Base-by-base conservation (phyloP, 2,113 vertebrate genomes). In the Aspiorhynchus laticeps region DNA sequence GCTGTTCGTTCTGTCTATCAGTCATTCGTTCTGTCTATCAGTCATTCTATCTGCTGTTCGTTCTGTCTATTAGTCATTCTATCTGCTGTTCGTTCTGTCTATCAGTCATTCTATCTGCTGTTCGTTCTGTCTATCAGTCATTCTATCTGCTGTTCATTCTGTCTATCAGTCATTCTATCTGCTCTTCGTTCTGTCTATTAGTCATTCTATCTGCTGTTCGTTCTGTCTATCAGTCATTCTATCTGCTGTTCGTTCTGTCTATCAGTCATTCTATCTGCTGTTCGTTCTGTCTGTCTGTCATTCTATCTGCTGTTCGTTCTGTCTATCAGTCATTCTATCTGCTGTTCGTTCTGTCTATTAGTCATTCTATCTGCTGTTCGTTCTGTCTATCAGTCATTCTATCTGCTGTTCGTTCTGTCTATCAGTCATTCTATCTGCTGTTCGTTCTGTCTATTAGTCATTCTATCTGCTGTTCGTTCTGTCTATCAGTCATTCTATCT, bases 1-100 rank as follows among this genome's bases (percentile, higher is more conserved):
- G 2, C n/a, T n/a, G n/a, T n/a, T n/a, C n/a, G n/a, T n/a, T 69
- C 65, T 17, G 0, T 69, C 28, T 19, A 0, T 31, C 26, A n/a
- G n/a, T n/a, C 15, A 1, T 0, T 31, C 28, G 19, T 0, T 69
- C 31, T 69, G 0, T 19, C 17, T 36, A 0, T 36, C 67, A 21
- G 0, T 36, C 67, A 21, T 0, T 17, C 15, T 33, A 1, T 69
- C 14, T 33, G n/a, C n/a, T n/a, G n/a, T n/a, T n/a, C n/a, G n/a
- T n/a, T n/a, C n/a, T 65, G 0, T 14, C n/a, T 65, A n/a, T n/a
- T n/a, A n/a, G 0, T 63, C 61, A 7, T 0, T 63, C 10, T 46
- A 4, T 14, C 11, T 48, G 2, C n/a, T n/a, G n/a, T n/a, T n/a
- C n/a, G n/a, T n/a, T 69, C 65, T 17, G 0, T 69, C 28, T 19